These are phyloP conservation scores for Nematostella vectensis DNA, from an alignment of 92 coral and sea anemone species.

Conservation along the genomic window DNA sequence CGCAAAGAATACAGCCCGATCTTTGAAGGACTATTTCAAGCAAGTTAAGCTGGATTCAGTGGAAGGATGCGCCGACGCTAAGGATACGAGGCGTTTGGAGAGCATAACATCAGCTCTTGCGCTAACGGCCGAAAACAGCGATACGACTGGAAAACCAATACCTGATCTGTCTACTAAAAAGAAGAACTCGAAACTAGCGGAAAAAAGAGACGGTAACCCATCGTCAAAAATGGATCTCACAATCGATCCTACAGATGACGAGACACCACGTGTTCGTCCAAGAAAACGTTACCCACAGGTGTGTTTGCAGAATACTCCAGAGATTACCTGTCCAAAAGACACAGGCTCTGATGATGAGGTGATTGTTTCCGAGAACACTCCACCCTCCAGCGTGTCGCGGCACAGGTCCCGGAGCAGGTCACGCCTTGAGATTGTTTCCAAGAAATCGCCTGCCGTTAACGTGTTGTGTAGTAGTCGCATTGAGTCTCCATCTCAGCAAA, in stretches of 20 bases:
- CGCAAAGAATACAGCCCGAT: not conserved
- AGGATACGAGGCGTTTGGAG: too few species aligned
- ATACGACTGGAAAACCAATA: not conserved
- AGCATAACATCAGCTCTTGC: not conserved
- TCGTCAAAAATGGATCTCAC: not conserved
- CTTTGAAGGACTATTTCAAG: too few species aligned
- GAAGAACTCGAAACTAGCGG: not conserved
- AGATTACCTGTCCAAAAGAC: not conserved
- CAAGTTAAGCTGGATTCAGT: not conserved
- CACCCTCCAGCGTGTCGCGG: constrained; percentile 20
- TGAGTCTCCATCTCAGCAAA: constrained; percentile 8
- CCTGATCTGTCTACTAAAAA: not conserved
- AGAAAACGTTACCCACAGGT: not conserved
- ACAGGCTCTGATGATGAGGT: constrained; percentile 31
- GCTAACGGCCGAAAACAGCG: not conserved
- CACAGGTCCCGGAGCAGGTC: constrained; percentile 27
- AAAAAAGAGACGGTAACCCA: not conserved
- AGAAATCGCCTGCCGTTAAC: constrained; percentile 52
- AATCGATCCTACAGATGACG: not conserved
- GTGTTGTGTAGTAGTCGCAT: constrained; percentile 22
- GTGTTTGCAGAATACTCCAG: not conserved
- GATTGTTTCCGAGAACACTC: constrained; percentile 29
- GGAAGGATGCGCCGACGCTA: not conserved
- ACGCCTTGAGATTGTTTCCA: constrained; percentile 14
- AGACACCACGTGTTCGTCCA: constrained; percentile 9